Percentiles rank a stretch among this genome's conserved stretches.
These are phyloP conservation scores for Calyptomena viridis DNA, from an alignment of 2,113 vertebrate species.

Conservation along the genomic window DNA sequence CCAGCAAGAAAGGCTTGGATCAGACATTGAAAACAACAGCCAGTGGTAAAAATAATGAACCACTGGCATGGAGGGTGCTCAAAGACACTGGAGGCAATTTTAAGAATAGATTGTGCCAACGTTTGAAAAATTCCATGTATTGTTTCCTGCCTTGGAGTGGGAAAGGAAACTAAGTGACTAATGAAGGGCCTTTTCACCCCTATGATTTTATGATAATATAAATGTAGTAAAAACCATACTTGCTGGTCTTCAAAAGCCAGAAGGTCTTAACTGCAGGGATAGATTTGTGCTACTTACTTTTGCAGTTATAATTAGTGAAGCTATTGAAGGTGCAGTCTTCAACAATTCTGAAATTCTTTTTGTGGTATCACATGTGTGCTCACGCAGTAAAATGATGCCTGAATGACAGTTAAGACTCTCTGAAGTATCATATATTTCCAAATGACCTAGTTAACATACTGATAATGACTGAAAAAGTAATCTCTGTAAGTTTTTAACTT, in stretches of 20 bases:
- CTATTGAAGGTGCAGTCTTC: not conserved
- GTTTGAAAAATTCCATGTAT: not conserved
- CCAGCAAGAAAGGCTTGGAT: not conserved
- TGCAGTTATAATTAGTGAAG: conserved; percentile 8
- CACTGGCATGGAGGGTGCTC: not conserved
- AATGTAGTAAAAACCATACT: not conserved
- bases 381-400: conserved; percentile 4
- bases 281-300: not conserved
- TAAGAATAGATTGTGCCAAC: not conserved
- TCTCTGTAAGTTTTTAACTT: conserved; percentile 43
- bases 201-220: not conserved
- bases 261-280: not conserved
- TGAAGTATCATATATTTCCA: conserved; percentile 53
- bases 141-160: not conserved
- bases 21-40: not conserved
- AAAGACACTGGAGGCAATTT: not conserved
- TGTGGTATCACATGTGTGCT: conserved; percentile 18
- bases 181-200: not conserved
- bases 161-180: not conserved
- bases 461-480: conserved; percentile 35
- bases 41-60: not conserved
- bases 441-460: conserved; percentile 56
- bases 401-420: conserved; percentile 47
- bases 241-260: not conserved
- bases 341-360: not conserved